Evolutionary conservation across 2,797 vertebrate genomes (phyloP), one percentile per base, ranked within the genome.

Genomic region (Botia almorhae): DNA sequence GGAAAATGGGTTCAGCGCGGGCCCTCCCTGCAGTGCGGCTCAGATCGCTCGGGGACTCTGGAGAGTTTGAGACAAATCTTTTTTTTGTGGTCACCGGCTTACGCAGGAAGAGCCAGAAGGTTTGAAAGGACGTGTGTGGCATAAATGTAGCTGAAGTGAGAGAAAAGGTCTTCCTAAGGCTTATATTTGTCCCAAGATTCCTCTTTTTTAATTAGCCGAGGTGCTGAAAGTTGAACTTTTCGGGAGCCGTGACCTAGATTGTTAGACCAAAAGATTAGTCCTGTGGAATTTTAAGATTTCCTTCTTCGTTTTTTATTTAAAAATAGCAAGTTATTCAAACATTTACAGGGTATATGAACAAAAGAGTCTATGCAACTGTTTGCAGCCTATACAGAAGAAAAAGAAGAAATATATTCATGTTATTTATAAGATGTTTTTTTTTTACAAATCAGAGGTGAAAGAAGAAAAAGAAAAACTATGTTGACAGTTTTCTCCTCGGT

Each of bases 331-430:
- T 84, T 87, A 92, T 94, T 89, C 92, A 91, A 91, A 91, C 92
- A 93, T 94, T 92, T 93, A 94, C 92, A 94, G 90, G 91, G 89
- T 93, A 92, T 90, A 88, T 91, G 91, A 93, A 94, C 91, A 92
- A 92, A 92, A 90, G 86, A 88, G 83, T 90, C 90, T 92, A 92
- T 92, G 91, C 84, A 90, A 91, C 89, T 90, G 85, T 89, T 87
- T 84, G 91, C 91, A 87, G 90, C 89, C 90, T 94, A 93, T 92
- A 94, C 93, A 93, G 91, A 92, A 91, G 17, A 64, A 46, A 78
- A 91, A 90, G 89, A 93, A 92, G 92, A 94, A 94, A 94, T 93
- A 93, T 92, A 93, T 92, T 84, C 82, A 87, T 90, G 90, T 87
- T 75, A 86, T 87, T 88, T 90, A 90, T 83, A 79, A 17, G 51